Evolutionary conservation across 30 jellyfish, hydroid and myxozoan genomes (phyloP).

Genomic region (Pelagia noctiluca): DNA sequence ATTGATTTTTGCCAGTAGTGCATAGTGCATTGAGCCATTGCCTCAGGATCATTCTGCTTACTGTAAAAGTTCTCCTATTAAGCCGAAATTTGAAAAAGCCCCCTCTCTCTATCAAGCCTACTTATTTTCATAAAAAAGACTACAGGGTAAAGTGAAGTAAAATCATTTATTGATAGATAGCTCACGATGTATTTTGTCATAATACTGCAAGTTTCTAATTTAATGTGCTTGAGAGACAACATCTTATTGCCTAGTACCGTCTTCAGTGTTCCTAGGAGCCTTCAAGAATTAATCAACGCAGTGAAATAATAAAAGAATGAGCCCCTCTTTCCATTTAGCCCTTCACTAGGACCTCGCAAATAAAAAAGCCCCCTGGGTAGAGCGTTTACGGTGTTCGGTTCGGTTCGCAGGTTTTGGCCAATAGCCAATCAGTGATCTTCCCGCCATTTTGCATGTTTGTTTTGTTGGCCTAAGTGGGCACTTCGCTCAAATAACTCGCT

Average conservation of each 20-base stretch:
- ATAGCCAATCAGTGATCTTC: too few relatives aligned
- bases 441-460: too few relatives aligned
- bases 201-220: constrained; percentile 9
- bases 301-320: neutral
- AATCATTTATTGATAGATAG: neutral
- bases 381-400: constrained; percentile 12
- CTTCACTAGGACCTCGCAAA: neutral
- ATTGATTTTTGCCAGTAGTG: too few relatives aligned
- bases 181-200: constrained; percentile 2
- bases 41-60: too few relatives aligned
- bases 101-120: constrained; percentile 13
- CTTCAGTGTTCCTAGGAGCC: constrained; percentile 7
- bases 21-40: too few relatives aligned
- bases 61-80: too few relatives aligned
- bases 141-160: constrained; percentile 9
- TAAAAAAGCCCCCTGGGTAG: constrained; percentile 4
- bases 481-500: too few relatives aligned
- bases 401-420: too few relatives aligned
- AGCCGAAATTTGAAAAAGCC: constrained; percentile 4
- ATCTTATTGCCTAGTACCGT: neutral
- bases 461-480: too few relatives aligned
- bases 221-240: neutral
- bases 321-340: neutral
- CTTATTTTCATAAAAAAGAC: neutral
- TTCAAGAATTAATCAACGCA: constrained; percentile 8